Base-by-base conservation (phyloP, 2,113 vertebrate genomes). In the Mormoops blainvillei region DNA sequence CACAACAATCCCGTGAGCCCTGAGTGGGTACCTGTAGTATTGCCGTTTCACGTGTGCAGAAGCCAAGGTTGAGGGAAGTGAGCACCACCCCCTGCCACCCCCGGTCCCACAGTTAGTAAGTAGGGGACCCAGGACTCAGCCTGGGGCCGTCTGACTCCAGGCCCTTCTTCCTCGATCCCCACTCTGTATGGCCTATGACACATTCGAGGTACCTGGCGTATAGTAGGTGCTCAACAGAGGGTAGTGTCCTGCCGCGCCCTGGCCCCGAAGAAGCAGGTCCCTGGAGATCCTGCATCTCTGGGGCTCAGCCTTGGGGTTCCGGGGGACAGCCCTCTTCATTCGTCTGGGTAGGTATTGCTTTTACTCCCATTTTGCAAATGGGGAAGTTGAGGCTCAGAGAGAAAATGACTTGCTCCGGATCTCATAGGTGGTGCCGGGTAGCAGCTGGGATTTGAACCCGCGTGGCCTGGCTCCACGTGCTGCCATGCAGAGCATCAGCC, bases 401-500 rank as follows among this genome's bases (percentile, higher is more conserved):
- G 68, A 38, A n/a, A 14, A 45, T 33, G 56, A 31, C 22, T 36
- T 43, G 26, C 16, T n/a, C 16, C 41, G 73, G 50, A 43, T 70
- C 58, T 92, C 43, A 28, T 12, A 24, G 38, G 9, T 4, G 26
- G 4, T 28, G 45, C 86, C 43, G n/a, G 18, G 2, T 28, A 15
- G 43, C 38, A 80, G 65, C 61, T 0, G 1, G n/a, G 58, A 61
- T 68, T 45, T 45, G 45, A 94, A 52, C 58, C 24, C 28, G 2
- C 43, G 41, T 7, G 45, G 8, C 16, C 31, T 52, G 84, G 31
- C 38, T 89, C 56, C 16, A 31, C 15, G 74, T 73, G 52, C 18
- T 10, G 18, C 73, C 6, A 0, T 0, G 9, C 11, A 33, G 74
- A 3, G 45, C 0, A 0, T 12, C 52, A 4, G 4, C 43, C 28